These are phyloP conservation scores for Trichopria drosophilae DNA, from an alignment of 2,888 invertebrate species.

Conservation along the genomic window DNA sequence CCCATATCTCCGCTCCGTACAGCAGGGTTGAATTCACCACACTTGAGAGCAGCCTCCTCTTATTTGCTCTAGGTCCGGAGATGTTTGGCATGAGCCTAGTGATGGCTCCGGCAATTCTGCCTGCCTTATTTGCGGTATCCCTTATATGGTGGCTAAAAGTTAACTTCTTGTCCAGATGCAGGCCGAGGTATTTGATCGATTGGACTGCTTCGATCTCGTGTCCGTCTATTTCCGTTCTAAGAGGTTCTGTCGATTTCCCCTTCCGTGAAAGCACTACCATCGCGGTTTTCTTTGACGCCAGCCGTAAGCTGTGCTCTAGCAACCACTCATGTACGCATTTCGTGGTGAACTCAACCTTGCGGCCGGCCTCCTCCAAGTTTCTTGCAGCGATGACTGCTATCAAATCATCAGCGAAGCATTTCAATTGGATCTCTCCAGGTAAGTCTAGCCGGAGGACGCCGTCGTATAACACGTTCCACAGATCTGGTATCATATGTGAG, in stretches of 20 bases:
- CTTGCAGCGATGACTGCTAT: background rate
- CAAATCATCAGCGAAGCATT: slow-evolving; percentile 12
- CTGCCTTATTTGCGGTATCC: slow-evolving; percentile 20
- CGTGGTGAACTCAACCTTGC: background rate
- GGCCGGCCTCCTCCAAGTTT: background rate
- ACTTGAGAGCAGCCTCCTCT: too few relatives aligned
- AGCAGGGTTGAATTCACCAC: too few relatives aligned
- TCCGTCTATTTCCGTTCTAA: background rate
- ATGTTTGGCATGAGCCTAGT: slow-evolving; percentile 33
- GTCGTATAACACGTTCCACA: too few relatives aligned
- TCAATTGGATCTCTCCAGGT: slow-evolving; percentile 1
- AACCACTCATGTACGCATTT: background rate
- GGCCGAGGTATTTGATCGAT: background rate
- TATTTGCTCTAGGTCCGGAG: slow-evolving; percentile 26
- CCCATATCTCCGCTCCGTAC: too few relatives aligned
- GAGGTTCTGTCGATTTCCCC: background rate
- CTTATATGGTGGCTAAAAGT: background rate
- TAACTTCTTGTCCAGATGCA: background rate
- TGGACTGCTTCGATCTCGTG: background rate
- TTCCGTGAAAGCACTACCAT: background rate
- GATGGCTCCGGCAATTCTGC: slow-evolving; percentile 14
- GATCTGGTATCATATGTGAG: slow-evolving; percentile 1
- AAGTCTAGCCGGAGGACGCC: too few relatives aligned
- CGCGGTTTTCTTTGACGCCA: slow-evolving; percentile 5
- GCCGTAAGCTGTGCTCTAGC: background rate